Evolutionary conservation across 1,140 invertebrate species (phyloP), one percentile per base, ranked within the genome.

Genomic region (Adelges cooleyi): DNA sequence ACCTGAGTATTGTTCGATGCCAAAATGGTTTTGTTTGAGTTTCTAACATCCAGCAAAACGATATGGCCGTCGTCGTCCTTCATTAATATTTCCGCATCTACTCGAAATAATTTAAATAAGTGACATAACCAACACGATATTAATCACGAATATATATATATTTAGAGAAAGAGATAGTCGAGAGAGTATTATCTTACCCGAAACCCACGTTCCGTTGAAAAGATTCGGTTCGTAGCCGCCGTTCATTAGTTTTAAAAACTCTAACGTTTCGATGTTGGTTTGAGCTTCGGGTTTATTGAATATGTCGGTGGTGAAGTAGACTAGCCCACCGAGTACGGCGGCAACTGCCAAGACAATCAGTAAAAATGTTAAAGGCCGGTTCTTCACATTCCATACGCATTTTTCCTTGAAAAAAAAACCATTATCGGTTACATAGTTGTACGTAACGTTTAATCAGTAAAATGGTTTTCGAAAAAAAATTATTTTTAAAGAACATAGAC

Each of bases 151-250:
- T n/a, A n/a, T n/a, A n/a, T 33, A 33, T 33, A 33, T 33, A 33
- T 5, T 33, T 33, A 33, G 29, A n/a, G n/a, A n/a, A n/a, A n/a
- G n/a, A n/a, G n/a, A n/a, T n/a, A n/a, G n/a, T n/a, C n/a, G n/a
- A n/a, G n/a, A n/a, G 5, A 33, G 29, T 33, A 13, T 54, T 42
- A 27, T n/a, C n/a, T 71, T 73, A 71, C 75, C 77, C 65, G 75
- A 75, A 49, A 78, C 73, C 79, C 79, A 81, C 29, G 77, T 79
- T 49, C 75, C 79, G 69, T 80, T 81, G 66, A 80, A 80, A 11
- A 74, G 70, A 42, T 73, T 74, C 1, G 79, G 72, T 56, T 72
- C 73, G n/a, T 79, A 74, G 65, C 72, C 72, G 20, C 77, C 77
- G 2, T 68, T 70, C 8, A 81, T 68, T 44, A 79, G 71, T 69